phyloP scores from a whole-genome alignment of 1,140 invertebrate species.

The Lerema accius region DNA sequence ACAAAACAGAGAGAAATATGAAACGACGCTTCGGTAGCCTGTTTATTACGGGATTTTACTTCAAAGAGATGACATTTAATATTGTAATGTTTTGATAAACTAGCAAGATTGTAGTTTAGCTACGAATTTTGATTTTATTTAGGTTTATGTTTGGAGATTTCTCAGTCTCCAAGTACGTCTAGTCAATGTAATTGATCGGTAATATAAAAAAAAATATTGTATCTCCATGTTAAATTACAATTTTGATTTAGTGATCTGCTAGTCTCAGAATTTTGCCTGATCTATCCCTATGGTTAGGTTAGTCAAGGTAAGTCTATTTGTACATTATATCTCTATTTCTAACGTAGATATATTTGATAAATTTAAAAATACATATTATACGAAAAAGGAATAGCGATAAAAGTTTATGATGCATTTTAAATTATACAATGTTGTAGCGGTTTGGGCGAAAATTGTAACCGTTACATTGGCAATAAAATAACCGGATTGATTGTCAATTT shows the following conservation, averaged over 20 bases:
- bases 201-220: too few species aligned
- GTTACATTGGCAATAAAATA: conserved; percentile 57
- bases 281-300: too few species aligned
- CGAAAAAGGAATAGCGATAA: not conserved
- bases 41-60: conserved; percentile 4
- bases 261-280: too few species aligned
- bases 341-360: not conserved
- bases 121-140: not conserved
- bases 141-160: too few species aligned
- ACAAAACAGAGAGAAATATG: conserved; percentile 17
- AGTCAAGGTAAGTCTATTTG: too few species aligned
- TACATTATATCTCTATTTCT: too few species aligned
- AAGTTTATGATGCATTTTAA: conserved; percentile 36
- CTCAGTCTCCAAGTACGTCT: too few species aligned
- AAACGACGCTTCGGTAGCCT: not conserved
- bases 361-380: not conserved
- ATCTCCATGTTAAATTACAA: too few species aligned
- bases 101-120: not conserved
- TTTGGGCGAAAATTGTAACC: conserved; percentile 44
- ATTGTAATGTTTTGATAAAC: conserved; percentile 1
- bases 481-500: conserved; percentile 51
- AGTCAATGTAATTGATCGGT: too few species aligned
- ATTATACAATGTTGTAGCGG: conserved; percentile 46
- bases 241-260: too few species aligned
- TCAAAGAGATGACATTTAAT: conserved; percentile 10